These are phyloP conservation scores for Diogma glabrata DNA, from an alignment of 2,888 invertebrate genomes.

Conservation along the genomic window DNA sequence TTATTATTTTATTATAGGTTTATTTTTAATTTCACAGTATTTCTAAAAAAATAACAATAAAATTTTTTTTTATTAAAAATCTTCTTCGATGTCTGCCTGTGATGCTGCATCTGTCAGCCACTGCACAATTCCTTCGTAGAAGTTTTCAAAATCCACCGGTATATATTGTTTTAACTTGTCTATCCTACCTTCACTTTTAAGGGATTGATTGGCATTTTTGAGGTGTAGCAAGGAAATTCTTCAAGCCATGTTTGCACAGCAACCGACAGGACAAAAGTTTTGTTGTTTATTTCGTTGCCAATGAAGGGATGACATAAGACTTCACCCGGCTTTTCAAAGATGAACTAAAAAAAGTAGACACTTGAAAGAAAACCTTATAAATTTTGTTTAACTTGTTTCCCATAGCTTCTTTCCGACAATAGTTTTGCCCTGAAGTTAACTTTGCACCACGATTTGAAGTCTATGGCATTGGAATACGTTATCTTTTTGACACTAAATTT, in stretches of 20 bases:
- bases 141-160: neutral
- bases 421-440: no score
- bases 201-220: neutral
- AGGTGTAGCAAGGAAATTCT: neutral
- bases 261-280: neutral
- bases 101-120: neutral
- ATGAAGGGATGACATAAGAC: neutral
- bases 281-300: neutral
- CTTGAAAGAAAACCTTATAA: no score
- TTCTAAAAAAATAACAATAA: no score
- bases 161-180: neutral
- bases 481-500: no score
- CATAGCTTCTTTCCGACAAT: no score
- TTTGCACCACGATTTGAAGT: no score
- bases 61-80: neutral
- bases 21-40: no score
- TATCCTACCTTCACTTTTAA: neutral
- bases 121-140: neutral
- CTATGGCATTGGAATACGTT: no score
- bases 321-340: no score
- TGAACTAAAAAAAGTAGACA: no score
- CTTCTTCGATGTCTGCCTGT: neutral
- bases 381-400: no score
- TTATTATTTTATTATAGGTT: no score
- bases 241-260: neutral